Conservation (phyloP, 1,140 invertebrate species). For the Zaprionus africanus region DNA sequence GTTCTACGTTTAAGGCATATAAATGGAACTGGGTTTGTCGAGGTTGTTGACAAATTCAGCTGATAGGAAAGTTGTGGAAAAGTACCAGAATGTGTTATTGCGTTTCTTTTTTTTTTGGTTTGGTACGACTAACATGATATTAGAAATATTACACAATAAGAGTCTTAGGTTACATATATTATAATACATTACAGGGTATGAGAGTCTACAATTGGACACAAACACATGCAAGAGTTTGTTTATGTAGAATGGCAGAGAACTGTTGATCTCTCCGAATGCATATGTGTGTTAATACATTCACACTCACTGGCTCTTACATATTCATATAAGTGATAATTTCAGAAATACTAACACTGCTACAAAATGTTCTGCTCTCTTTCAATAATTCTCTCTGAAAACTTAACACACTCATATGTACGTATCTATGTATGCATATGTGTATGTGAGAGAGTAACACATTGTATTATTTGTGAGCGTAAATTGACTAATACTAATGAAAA, state of each 20-base stretch:
- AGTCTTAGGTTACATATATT: not conserved
- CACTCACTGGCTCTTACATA: not conserved
- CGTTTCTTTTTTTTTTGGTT: not conserved
- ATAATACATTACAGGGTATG: not conserved
- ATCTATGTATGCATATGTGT: not conserved
- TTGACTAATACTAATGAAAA: not conserved
- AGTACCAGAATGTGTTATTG: not conserved
- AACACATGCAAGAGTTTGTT: no score
- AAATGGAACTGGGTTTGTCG: constrained; percentile 1
- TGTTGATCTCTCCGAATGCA: no score
- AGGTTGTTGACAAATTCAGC: not conserved
- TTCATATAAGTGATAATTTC: not conserved
- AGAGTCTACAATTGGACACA: not conserved
- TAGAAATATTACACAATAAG: not conserved
- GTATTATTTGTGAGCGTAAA: not conserved
- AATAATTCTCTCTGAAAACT: not conserved
- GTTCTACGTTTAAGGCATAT: not conserved
- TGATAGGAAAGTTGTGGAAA: not conserved
- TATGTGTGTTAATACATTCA: not conserved
- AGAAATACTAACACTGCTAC: not conserved
- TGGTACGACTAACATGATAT: not conserved
- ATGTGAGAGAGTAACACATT: not conserved
- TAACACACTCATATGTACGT: not conserved
- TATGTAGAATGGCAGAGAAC: no score
- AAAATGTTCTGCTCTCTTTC: not conserved